Percentiles rank a stretch among this genome's conserved stretches.
Evolutionary conservation across 2,113 vertebrate species (phyloP).

Genomic region (Capreolus pygargus): DNA sequence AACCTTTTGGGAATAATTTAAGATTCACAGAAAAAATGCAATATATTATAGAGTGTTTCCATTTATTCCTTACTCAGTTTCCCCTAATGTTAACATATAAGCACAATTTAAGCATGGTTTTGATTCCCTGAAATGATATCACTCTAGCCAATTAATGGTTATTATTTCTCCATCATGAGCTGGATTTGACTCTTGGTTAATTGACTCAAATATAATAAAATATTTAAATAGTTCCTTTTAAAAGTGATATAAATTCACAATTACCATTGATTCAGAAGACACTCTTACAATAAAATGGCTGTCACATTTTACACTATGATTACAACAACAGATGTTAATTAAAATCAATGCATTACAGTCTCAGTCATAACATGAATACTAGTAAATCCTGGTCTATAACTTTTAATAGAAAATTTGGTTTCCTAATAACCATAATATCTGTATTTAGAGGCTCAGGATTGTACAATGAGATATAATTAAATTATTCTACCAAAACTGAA

Average conservation of each 20-base stretch:
- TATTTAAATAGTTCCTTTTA: not conserved
- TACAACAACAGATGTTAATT: not conserved
- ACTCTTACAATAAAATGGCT: not conserved
- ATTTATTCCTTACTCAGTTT: not conserved
- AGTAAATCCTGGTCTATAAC: not conserved
- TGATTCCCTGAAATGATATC: not conserved
- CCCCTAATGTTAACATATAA: not conserved
- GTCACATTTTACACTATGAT: not conserved
- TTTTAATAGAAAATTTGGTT: not conserved
- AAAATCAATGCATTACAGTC: not conserved
- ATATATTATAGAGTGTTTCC: not conserved
- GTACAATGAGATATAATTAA: not conserved
- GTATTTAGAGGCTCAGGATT: not conserved
- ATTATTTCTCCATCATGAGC: not conserved
- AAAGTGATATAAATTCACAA: not conserved
- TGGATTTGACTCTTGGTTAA: not conserved
- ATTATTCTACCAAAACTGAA: not conserved
- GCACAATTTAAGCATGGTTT: not conserved
- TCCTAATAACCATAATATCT: not conserved
- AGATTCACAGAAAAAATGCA: not conserved
- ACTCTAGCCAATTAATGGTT: not conserved
- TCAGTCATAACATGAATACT: not conserved
- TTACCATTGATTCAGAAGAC: not conserved
- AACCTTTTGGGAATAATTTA: not conserved
- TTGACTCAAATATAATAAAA: slow-evolving; percentile 10